These are phyloP conservation scores for Brienomyrus longianalis DNA, from an alignment of 2,113 vertebrate genomes.

Conservation along the genomic window DNA sequence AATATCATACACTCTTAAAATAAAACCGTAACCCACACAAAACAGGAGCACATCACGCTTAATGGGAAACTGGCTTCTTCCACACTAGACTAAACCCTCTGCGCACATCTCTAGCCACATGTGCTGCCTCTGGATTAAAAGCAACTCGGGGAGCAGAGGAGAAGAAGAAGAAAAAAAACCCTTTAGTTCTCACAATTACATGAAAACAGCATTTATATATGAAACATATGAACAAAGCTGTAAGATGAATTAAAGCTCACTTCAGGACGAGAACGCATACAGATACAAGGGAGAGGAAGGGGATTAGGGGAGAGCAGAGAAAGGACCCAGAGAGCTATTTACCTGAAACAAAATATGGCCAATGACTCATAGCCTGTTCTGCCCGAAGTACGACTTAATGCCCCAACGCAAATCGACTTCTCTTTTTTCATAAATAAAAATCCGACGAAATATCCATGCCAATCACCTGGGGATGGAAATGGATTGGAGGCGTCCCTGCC, in stretches of 20 bases:
- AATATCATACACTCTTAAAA: neutral
- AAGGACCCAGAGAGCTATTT: conserved; percentile 30
- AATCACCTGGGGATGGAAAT: neutral
- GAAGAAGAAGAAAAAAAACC: neutral
- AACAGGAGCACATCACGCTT: neutral
- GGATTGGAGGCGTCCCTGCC: neutral
- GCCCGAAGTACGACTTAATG: conserved; percentile 37
- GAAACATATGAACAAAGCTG: neutral
- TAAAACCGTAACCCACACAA: neutral
- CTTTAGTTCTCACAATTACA: neutral
- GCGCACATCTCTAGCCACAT: neutral
- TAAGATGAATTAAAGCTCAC: neutral
- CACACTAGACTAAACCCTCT: conserved; percentile 4
- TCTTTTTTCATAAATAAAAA: neutral
- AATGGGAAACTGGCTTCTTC: conserved; percentile 4
- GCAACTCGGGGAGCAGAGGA: neutral
- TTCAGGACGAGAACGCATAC: neutral
- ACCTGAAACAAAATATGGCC: conserved; percentile 39
- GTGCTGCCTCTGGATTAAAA: neutral
- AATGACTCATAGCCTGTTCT: conserved; percentile 44
- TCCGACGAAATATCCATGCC: neutral
- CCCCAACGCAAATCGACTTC: conserved; percentile 25
- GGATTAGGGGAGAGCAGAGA: neutral
- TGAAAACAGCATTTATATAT: neutral
- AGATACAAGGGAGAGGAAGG: neutral